These are phyloP conservation scores for Ochotona princeps DNA, from an alignment of 2,113 vertebrate genomes.

Conservation along the genomic window DNA sequence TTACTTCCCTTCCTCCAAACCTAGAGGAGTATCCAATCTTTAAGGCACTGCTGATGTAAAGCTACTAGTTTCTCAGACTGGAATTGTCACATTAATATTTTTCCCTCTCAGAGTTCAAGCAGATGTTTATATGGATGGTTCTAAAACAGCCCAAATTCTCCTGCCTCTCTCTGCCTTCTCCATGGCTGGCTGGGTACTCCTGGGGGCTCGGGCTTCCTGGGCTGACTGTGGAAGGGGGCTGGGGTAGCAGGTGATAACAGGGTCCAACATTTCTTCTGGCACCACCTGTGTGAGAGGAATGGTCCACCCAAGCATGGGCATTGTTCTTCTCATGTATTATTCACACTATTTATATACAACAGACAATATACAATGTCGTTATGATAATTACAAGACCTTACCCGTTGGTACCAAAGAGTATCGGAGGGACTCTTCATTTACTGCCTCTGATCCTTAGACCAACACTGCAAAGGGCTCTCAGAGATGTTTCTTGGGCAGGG, in stretches of 20 bases:
- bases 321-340: neutral
- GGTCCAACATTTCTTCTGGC: neutral
- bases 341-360: neutral
- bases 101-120: neutral
- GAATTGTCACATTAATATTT: neutral
- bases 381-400: neutral
- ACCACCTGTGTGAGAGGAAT: neutral
- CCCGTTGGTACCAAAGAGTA: neutral
- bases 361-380: neutral
- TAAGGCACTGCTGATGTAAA: neutral
- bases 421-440: fast-evolving
- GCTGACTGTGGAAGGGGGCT: neutral
- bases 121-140: neutral
- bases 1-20: constrained; percentile 42
- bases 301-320: too few species aligned
- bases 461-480: neutral
- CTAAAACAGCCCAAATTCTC: neutral
- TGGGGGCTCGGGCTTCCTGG: neutral
- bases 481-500: neutral
- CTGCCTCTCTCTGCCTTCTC: neutral
- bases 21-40: constrained; percentile 37
- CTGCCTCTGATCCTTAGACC: neutral
- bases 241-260: neutral
- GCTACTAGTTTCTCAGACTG: neutral
- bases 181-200: neutral